Percentiles rank a stretch among this genome's conserved stretches.
These are phyloP conservation scores for Orius laevigatus DNA, from an alignment of 1,140 invertebrate genomes.

Conservation along the genomic window DNA sequence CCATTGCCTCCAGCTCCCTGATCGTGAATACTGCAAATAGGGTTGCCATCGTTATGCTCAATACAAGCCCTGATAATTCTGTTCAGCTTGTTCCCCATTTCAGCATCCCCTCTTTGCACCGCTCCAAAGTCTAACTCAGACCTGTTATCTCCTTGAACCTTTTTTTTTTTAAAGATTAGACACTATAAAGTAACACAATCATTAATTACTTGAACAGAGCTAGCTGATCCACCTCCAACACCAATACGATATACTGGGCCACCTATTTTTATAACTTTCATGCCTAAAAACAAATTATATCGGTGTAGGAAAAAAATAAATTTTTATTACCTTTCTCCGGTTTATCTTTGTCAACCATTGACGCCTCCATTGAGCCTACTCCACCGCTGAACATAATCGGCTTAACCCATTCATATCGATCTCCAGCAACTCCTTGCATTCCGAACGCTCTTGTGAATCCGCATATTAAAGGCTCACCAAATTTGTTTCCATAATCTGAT, in stretches of 20 bases:
- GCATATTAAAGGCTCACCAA: constrained; percentile 84
- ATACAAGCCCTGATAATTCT: constrained; percentile 81
- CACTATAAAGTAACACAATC: not conserved
- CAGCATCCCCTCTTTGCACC: constrained; percentile 92
- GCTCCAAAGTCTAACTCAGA: constrained; percentile 84
- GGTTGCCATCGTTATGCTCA: constrained; percentile 66
- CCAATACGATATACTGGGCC: constrained; percentile 94
- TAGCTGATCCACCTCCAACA: constrained; percentile 90
- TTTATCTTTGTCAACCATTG: constrained; percentile 53
- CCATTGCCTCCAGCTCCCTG: constrained; percentile 96
- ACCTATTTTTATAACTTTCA: constrained; percentile 84
- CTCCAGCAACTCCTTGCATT: constrained; percentile 40
- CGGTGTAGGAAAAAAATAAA: constrained; percentile 8
- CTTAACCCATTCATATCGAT: constrained; percentile 85
- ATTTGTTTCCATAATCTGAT: constrained; percentile 98
- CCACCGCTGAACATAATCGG: constrained; percentile 98
- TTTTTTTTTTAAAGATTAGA: constrained; percentile 17
- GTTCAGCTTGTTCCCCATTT: constrained; percentile 98
- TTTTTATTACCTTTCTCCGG: constrained; percentile 42
- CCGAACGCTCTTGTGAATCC: constrained; percentile 90
- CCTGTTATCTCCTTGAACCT: constrained; percentile 73
- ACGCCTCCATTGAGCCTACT: constrained; percentile 73
- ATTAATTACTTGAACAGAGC: constrained; percentile 64
- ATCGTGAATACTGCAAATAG: constrained; percentile 86
- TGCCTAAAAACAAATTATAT: constrained; percentile 37